A percentile compares a stretch with the other conserved stretches of the same genome.
Evolutionary conservation across 1,140 invertebrate species (phyloP).

Genomic region (Glossosoma conforme): DNA sequence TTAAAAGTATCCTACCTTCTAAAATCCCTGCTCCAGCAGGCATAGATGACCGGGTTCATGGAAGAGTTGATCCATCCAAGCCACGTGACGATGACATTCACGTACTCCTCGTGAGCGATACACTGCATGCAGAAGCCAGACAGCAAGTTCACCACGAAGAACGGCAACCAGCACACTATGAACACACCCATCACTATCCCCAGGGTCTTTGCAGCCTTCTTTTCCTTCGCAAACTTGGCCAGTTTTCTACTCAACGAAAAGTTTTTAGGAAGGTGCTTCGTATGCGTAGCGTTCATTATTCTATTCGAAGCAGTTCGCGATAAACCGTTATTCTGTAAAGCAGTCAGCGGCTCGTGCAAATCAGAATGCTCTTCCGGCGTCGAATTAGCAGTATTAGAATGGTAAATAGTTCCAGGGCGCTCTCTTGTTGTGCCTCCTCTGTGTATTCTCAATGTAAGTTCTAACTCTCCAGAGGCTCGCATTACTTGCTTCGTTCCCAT

Average conservation of each 20-base stretch:
- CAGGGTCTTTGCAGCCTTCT: constrained; percentile 92
- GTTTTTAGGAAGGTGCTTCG: constrained; percentile 66
- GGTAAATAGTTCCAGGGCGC: constrained; percentile 43
- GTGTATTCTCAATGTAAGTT: constrained; percentile 83
- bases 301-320: constrained; percentile 57
- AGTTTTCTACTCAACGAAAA: constrained; percentile 85
- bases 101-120: constrained; percentile 81
- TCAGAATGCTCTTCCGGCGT: constrained; percentile 56
- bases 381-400: constrained; percentile 52
- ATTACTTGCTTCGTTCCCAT: constrained; percentile 83
- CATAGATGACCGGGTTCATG: constrained; percentile 97
- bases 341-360: constrained; percentile 67
- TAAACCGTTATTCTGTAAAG: constrained; percentile 69
- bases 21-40: constrained; percentile 94
- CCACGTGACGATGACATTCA: constrained; percentile 94
- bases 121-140: constrained; percentile 86
- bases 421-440: constrained; percentile 71
- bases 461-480: constrained; percentile 73
- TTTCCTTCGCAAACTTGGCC: constrained; percentile 90
- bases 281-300: constrained; percentile 42
- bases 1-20: constrained; percentile 64
- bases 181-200: constrained; percentile 98
- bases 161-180: constrained; percentile 96
- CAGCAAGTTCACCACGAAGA: constrained; percentile 94
- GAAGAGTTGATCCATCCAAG: constrained; percentile 98